Evolutionary conservation across 1,140 invertebrate species (phyloP), one percentile per base, ranked within the genome.

Genomic region (Teleogryllus occipitalis): DNA sequence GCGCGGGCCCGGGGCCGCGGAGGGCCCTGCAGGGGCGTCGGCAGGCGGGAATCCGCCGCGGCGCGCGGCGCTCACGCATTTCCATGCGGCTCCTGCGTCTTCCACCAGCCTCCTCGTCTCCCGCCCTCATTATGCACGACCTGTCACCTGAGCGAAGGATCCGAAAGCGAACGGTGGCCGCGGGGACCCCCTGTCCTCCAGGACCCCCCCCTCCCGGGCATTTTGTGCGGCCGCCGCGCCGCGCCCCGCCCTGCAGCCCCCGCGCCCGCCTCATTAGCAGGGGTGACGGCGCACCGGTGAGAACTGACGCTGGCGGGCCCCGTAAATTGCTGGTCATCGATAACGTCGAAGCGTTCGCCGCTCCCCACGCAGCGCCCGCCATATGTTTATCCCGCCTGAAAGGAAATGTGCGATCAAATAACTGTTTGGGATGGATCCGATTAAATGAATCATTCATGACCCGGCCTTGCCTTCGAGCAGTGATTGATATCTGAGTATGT

Each of bases 401-500:
- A 65, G 54, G 54, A 65, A 65, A 65, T 65, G 54, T 65, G 54
- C 54, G 54, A 65, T 18, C 54, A 65, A 2, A 65, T 65, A 65
- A 65, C 54, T 65, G 54, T 65, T 65, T 65, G 54, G 54, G 54
- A 65, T 65, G 54, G 18, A 65, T 65, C 54, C 54, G 54, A 65
- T 65, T 65, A 65, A 65, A 65, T 65, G 54, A 65, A 65, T 65
- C 54, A 65, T 65, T 65, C 54, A 65, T 65, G 54, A 65, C 54
- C 54, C 54, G 54, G 54, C 10, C 10, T 65, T 65, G 54, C 54
- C 54, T 65, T 65, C 54, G 54, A 65, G 54, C 54, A 65, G 54
- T 65, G 54, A 65, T 65, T 65, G 54, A 65, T 65, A 65, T 65
- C 54, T 18, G 54, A 65, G 54, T 65, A 65, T 65, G 54, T 65